Base-by-base conservation (phyloP, 2,888 invertebrate species). In the Oligia strigilis region DNA sequence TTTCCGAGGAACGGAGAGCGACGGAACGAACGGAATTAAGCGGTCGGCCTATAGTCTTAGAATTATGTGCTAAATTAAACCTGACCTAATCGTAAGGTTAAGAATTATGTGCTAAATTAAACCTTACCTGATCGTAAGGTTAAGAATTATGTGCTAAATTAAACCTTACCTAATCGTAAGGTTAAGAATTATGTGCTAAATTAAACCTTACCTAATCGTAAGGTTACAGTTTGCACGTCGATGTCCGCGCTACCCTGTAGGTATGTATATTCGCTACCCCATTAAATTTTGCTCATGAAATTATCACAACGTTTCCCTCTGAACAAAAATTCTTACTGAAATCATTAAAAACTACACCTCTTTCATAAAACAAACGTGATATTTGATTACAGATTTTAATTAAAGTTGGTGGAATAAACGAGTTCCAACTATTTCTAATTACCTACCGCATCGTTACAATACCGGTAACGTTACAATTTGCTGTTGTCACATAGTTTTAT, bases 331-430 rank as follows among this genome's bases (percentile, higher is more conserved):
- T 14, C 8, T 4, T 6, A 14, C 40, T n/a, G 9, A 9, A 8
- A 17, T 79, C 17, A 79, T 82, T 60, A 74, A 60, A 60, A 82
- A 36, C 29, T 58, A 5, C 8, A 23, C 1, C 14, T 14, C 6
- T 55, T 23, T 13, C 1, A 67, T 52, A 23, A 29, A 78, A 64
- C 5, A 46, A 82, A 82, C 46, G 29, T 43, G 36, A 4, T 8
- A n/a, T 77, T 80, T 72, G 64, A 75, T 83, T 75, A 66, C 75
- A 52, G 46, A 77, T 78, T 78, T 84, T 83, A 87, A 85, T 89
- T 86, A 89, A 87, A 87, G 74, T 83, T 71, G n/a, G 17, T 40
- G 9, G 40, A 64, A 82, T 66, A 49, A 72, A 80, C n/a, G 52
- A 75, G 43, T 67, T 58, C 55, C 62, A 83, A 81, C 77, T 70